Base-by-base conservation (phyloP, 2,888 invertebrate species). In the Lepidonotus clava region DNA sequence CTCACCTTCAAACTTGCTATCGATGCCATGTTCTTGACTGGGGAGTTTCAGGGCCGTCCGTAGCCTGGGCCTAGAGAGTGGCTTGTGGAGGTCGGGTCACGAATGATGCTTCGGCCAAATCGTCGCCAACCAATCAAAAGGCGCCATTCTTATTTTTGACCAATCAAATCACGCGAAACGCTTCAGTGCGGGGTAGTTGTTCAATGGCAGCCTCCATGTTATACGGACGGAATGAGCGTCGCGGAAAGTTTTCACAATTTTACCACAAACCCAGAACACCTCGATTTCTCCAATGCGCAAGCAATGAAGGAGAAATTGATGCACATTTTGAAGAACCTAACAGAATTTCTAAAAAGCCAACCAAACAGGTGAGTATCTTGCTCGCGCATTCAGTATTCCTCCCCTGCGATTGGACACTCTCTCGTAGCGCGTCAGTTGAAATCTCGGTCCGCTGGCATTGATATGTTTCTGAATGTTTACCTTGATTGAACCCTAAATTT, bases 171-270 rank as follows among this genome's bases (percentile, higher is more conserved):
- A 41, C 80, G 80, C 14, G 80, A 80, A 80, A 80, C 6, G 36
- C 67, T 2, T 41, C 34, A 40, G 14, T 85, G 71, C 66, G 5
- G 76, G 4, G 21, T n/a, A 67, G 24, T 71, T 51, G 67, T 71
- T 67, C 40, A 86, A 86, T 86, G 86, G 86, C 86, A 83, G 86
- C 86, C 83, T 66, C 86, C 86, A 86, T 83, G 83, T 36, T 51
- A 67, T n/a, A 46, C 28, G 80, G 80, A 41, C 83, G 76, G 83
- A 36, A 51, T 71, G 67, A 67, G 67, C 38, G 83, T 86, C 67
- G 86, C 86, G 46, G 46, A 83, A 41, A 66, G 66, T 83, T 86
- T 86, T 83, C 86, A 86, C 83, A 61, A 46, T 24, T 83, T 83
- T 86, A 83, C 67, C 83, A 83, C 83, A 67, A 67, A 71, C 36